Evolutionary conservation across 2,888 invertebrate genomes (phyloP), one percentile per base, ranked within the genome.

Genomic region (Tethea ocularis): DNA sequence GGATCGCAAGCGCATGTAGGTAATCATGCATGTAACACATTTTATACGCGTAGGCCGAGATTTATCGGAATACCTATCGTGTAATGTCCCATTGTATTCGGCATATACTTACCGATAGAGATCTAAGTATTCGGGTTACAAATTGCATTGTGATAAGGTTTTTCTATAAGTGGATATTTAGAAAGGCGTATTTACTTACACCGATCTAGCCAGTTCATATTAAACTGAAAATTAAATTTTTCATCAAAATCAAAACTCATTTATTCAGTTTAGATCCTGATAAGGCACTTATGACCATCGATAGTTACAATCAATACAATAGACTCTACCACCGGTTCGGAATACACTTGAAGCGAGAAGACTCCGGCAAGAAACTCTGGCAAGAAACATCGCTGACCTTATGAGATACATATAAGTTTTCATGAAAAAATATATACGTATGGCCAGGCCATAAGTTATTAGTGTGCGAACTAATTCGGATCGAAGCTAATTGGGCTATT

Each of bases 41-140:
- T 76, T 78, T 61, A 69, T 76, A 74, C 67, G 83, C 78, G 84
- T 84, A 82, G 83, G 83, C 74, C 36, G 78, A 74, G 74, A 78
- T 79, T 79, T 80, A 81, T 80, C 77, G 72, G 71, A 77, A 77
- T 75, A 78, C 72, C 65, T 74, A 82, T 74, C 75, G 63, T 72
- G 73, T 77, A 81, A 82, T 82, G 79, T 82, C 62, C 83, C 72
- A 85, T 86, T 87, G 87, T 87, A 72, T 83, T 82, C 78, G 67
- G 62, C 54, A 58, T 71, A 68, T 74, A 72, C 69, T 69, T 77
- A 83, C 68, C 69, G 78, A 83, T 83, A 77, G 66, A 75, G 69
- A 82, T 85, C 84, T 77, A 64, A 67, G 75, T 78, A 82, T 82
- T 80, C 75, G 71, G 77, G 76, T 76, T 79, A 78, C 75, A 75